phyloP scores from a whole-genome alignment of 1,140 invertebrate genomes.

The Brachionus rotundiformis region DNA sequence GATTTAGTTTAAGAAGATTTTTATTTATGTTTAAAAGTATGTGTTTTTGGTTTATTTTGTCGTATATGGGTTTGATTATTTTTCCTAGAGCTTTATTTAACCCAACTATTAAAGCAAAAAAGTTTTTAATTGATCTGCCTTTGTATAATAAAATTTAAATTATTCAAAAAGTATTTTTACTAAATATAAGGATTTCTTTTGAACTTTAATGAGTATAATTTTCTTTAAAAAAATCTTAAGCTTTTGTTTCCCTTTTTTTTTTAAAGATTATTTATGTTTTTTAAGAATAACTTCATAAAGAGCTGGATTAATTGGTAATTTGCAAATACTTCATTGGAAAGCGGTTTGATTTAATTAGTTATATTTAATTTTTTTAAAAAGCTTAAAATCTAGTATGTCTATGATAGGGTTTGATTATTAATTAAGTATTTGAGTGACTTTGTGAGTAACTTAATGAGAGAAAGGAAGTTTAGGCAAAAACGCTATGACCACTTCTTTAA shows the following conservation, averaged over 20 bases:
- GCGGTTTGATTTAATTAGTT: background rate
- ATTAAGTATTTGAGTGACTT: too few relatives aligned
- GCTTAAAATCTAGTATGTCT: background rate
- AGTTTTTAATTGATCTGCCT: background rate
- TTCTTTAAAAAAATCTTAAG: background rate
- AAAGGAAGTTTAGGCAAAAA: too few relatives aligned
- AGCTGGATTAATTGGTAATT: background rate
- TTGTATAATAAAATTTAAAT: conserved; percentile 4
- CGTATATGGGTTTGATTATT: background rate
- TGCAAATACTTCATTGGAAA: background rate
- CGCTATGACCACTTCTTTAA: too few relatives aligned
- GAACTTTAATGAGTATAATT: too few relatives aligned
- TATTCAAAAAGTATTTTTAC: background rate
- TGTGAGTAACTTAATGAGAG: too few relatives aligned
- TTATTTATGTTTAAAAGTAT: background rate
- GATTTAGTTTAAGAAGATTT: background rate
- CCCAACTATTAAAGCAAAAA: background rate
- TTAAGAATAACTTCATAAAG: background rate
- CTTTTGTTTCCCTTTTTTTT: background rate
- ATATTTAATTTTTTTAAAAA: background rate
- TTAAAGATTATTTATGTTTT: background rate
- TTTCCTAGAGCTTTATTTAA: background rate
- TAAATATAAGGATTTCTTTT: background rate
- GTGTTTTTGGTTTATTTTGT: background rate
- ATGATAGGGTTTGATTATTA: too few relatives aligned